A percentile compares a stretch with the other conserved stretches of the same genome.
Evolutionary conservation across 2,888 invertebrate species (phyloP).

Genomic region (Bimastos eiseni): DNA sequence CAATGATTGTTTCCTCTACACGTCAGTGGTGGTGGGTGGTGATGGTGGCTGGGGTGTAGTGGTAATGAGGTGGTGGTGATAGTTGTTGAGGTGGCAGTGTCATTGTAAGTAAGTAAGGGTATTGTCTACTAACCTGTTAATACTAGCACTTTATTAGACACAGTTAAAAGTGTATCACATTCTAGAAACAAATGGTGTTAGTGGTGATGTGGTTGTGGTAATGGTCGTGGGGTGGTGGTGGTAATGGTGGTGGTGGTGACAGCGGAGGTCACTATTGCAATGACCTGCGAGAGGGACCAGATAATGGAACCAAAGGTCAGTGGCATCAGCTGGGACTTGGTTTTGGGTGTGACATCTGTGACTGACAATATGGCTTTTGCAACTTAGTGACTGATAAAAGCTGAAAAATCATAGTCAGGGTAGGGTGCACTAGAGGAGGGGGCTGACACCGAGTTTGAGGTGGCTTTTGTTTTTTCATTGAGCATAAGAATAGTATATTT

Average conservation of each 20-base stretch:
- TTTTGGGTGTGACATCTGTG: background rate
- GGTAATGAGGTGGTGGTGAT: background rate
- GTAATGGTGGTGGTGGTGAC: background rate
- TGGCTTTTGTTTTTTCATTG: background rate
- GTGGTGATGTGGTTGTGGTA: background rate
- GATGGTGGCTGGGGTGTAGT: background rate
- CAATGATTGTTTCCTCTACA: background rate
- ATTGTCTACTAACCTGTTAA: no score
- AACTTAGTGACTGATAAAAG: background rate
- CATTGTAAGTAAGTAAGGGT: no score
- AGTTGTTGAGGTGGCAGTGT: no score
- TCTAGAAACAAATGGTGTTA: background rate
- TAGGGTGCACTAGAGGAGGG: background rate
- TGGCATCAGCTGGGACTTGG: background rate
- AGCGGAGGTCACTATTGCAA: background rate
- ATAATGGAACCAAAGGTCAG: background rate
- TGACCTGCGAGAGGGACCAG: background rate
- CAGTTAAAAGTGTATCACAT: no score
- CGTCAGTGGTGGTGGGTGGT: background rate
- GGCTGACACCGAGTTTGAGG: background rate
- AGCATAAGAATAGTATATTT: background rate
- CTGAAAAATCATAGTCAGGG: background rate
- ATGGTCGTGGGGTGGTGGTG: background rate
- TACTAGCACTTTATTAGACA: no score
- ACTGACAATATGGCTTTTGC: background rate